phyloP scores from a whole-genome alignment of 2,888 invertebrate genomes.

The Bombylius major region DNA sequence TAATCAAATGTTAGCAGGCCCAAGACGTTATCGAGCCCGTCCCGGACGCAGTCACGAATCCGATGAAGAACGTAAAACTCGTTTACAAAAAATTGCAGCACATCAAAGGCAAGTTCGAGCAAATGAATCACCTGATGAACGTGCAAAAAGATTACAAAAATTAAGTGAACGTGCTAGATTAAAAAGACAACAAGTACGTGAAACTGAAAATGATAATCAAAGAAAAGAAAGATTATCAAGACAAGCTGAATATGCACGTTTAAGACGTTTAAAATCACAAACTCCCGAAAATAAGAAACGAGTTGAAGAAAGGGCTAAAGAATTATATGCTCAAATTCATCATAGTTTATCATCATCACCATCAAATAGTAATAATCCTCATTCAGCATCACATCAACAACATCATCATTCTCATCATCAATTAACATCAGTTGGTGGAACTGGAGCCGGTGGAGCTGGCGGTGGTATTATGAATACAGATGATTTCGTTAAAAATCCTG shows the following conservation, averaged over 20 bases:
- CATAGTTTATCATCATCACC: slow-evolving; percentile 9
- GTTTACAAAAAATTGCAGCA: slow-evolving; percentile 34
- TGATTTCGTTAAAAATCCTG: slow-evolving; percentile 21
- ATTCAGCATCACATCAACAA: slow-evolving; percentile 8
- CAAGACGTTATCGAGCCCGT: slow-evolving; percentile 22
- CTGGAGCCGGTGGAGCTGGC: neutral
- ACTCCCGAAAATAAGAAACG: slow-evolving; percentile 24
- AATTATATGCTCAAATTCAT: slow-evolving; percentile 28
- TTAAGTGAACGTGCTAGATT: slow-evolving; percentile 32
- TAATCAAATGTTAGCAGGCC: slow-evolving; percentile 29
- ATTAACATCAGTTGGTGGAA: neutral
- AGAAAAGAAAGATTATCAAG: slow-evolving; percentile 31
- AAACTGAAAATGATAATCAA: slow-evolving; percentile 29
- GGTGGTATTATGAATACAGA: slow-evolving; percentile 2
- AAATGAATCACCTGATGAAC: slow-evolving; percentile 33
- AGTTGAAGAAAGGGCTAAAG: slow-evolving; percentile 23
- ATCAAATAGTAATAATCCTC: slow-evolving; percentile 7
- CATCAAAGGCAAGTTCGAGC: slow-evolving; percentile 33
- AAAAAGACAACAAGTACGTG: slow-evolving; percentile 32
- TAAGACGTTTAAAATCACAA: slow-evolving; percentile 31
- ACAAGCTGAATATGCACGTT: slow-evolving; percentile 34
- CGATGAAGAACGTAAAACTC: slow-evolving; percentile 31
- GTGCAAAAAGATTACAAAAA: slow-evolving; percentile 28
- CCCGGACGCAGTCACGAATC: slow-evolving; percentile 32
- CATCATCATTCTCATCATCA: slow-evolving; percentile 6